Evolutionary conservation across 2,113 vertebrate genomes (phyloP).

Genomic region (Nothobranchius kuhntae): DNA sequence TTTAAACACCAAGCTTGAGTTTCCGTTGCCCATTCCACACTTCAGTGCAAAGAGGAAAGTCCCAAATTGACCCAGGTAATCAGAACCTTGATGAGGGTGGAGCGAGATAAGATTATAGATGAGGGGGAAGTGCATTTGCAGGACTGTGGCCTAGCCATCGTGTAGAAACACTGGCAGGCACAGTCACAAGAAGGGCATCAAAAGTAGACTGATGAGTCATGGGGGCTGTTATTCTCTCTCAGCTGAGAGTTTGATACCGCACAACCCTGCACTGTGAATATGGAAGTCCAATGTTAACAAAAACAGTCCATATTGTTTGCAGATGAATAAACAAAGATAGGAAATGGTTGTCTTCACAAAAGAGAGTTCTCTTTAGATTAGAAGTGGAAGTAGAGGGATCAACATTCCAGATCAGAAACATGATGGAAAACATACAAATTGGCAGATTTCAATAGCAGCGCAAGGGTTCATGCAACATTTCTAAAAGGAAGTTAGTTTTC

Average conservation of each 20-base stretch:
- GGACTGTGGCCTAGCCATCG: slow-evolving; percentile 2
- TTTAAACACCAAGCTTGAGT: slow-evolving; percentile 70
- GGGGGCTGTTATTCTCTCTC: background rate
- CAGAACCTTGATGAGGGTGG: slow-evolving; percentile 39
- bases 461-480: background rate
- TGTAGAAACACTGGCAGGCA: background rate
- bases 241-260: background rate
- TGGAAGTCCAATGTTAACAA: background rate
- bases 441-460: background rate
- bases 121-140: slow-evolving; percentile 11
- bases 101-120: slow-evolving; percentile 23
- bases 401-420: background rate
- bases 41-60: slow-evolving; percentile 78
- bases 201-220: background rate
- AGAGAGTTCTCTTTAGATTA: background rate
- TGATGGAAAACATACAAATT: slow-evolving; percentile 16
- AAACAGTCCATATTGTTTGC: background rate
- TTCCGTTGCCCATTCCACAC: slow-evolving; percentile 68
- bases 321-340: background rate
- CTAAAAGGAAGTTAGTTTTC: slow-evolving; percentile 6
- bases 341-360: background rate
- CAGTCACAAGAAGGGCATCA: background rate
- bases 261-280: background rate
- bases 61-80: slow-evolving; percentile 81
- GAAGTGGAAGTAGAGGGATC: background rate